These are phyloP conservation scores for Cydia splendana DNA, from an alignment of 1,140 invertebrate species.

Conservation along the genomic window DNA sequence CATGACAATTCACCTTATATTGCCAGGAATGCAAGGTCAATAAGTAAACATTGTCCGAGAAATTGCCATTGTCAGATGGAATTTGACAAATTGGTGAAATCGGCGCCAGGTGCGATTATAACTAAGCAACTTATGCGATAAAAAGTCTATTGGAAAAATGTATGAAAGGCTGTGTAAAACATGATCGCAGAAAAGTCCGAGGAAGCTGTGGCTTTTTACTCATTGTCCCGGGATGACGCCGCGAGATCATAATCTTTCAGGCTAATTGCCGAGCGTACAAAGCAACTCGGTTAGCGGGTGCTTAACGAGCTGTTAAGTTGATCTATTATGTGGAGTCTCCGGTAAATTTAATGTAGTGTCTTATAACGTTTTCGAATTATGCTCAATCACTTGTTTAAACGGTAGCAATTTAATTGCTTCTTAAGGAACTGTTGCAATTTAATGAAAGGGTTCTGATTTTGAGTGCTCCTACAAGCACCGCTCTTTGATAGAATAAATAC, in stretches of 20 bases:
- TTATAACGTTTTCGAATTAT: constrained; percentile 7
- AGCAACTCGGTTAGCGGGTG: constrained; percentile 45
- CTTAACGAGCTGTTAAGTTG: constrained; percentile 67
- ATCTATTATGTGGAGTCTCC: constrained; percentile 47
- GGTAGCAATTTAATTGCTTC: neutral
- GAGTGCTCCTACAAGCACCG: neutral
- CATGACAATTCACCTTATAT: too few relatives aligned
- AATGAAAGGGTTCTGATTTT: neutral
- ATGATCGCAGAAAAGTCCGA: neutral
- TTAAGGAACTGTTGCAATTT: neutral
- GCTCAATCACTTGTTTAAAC: neutral
- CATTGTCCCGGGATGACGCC: constrained; percentile 50
- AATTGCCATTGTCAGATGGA: too few relatives aligned
- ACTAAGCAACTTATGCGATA: too few relatives aligned
- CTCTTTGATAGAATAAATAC: too few relatives aligned
- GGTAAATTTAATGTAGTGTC: constrained; percentile 27
- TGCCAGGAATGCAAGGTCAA: too few relatives aligned
- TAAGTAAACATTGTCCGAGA: too few relatives aligned
- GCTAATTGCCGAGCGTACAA: constrained; percentile 62
- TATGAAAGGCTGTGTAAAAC: neutral
- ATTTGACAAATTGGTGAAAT: too few relatives aligned
- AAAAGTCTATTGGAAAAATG: too few relatives aligned
- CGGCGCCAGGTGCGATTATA: too few relatives aligned
- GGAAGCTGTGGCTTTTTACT: constrained; percentile 27
- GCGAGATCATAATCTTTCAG: constrained; percentile 61